phyloP scores from a whole-genome alignment of 2,888 invertebrate genomes.

The Neuroscelio doddi region DNA sequence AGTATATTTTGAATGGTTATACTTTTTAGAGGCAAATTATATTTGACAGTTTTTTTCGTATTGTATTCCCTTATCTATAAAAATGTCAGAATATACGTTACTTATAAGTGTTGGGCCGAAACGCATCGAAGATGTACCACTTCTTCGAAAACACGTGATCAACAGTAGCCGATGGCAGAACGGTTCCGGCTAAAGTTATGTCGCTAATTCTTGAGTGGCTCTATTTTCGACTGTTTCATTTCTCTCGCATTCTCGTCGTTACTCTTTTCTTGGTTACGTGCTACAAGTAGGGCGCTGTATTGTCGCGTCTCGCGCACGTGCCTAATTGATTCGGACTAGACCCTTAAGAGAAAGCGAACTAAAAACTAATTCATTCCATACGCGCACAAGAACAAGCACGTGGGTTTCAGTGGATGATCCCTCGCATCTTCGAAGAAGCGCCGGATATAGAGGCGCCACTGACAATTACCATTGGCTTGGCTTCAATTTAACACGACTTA shows the following conservation, averaged over 20 bases:
- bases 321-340: conserved; percentile 67
- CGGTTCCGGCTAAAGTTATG: conserved; percentile 29
- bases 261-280: conserved; percentile 54
- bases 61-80: too few relatives aligned
- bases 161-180: conserved; percentile 10
- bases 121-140: too few relatives aligned
- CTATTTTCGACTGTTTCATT: conserved; percentile 40
- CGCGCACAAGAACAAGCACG: conserved; percentile 48
- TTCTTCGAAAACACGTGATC: not conserved
- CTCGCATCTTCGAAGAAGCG: conserved; percentile 66
- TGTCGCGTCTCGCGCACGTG: conserved; percentile 65
- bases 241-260: conserved; percentile 12
- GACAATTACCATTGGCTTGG: conserved; percentile 66
- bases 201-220: conserved; percentile 29
- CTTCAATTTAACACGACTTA: conserved; percentile 65
- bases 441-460: conserved; percentile 72
- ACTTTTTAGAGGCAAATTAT: too few relatives aligned
- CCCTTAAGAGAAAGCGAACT: conserved; percentile 58
- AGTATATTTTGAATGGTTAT: too few relatives aligned
- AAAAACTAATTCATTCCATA: conserved; percentile 72
- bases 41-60: too few relatives aligned
- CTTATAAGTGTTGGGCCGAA: too few relatives aligned
- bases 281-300: conserved; percentile 64
- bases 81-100: too few relatives aligned
- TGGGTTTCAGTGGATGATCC: conserved; percentile 20